These are phyloP conservation scores for Timandra comae DNA, from an alignment of 2,888 invertebrate species.

Conservation along the genomic window DNA sequence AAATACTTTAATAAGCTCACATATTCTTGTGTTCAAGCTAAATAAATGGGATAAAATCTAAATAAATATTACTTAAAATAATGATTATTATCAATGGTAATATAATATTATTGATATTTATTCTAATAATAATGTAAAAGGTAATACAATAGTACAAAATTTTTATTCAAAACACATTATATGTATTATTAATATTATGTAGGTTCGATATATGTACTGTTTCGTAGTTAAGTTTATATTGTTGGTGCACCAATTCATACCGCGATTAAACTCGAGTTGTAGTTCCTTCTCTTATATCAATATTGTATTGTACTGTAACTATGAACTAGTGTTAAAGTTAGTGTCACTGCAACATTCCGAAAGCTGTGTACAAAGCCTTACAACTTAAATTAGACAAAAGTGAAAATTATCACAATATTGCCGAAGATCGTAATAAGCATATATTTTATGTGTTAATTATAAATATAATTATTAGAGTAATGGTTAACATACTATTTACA, in stretches of 20 bases:
- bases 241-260: slow-evolving; percentile 49
- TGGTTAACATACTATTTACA: slow-evolving; percentile 61
- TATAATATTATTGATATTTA: slow-evolving; percentile 24
- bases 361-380: slow-evolving; percentile 76
- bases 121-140: slow-evolving; percentile 15
- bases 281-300: slow-evolving; percentile 20
- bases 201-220: too few relatives aligned
- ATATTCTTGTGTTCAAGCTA: slow-evolving; percentile 52
- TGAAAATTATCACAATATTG: slow-evolving; percentile 62
- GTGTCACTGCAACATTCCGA: slow-evolving; percentile 72
- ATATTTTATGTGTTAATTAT: slow-evolving; percentile 52
- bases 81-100: slow-evolving; percentile 42
- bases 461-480: slow-evolving; percentile 38
- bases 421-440: slow-evolving; percentile 60
- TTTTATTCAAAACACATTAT: slow-evolving; percentile 16
- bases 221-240: slow-evolving; percentile 12
- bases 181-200: too few relatives aligned
- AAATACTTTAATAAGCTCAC: slow-evolving; percentile 75
- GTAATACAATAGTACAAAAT: slow-evolving; percentile 15
- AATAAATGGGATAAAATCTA: slow-evolving; percentile 49
- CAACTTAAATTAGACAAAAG: slow-evolving; percentile 43
- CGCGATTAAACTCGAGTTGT: slow-evolving; percentile 16
- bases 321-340: slow-evolving; percentile 62
- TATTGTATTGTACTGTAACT: too few relatives aligned
- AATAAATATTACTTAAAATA: slow-evolving; percentile 52